Base-by-base conservation (phyloP, 2,113 vertebrate genomes). In the Dasyornis broadbenti region DNA sequence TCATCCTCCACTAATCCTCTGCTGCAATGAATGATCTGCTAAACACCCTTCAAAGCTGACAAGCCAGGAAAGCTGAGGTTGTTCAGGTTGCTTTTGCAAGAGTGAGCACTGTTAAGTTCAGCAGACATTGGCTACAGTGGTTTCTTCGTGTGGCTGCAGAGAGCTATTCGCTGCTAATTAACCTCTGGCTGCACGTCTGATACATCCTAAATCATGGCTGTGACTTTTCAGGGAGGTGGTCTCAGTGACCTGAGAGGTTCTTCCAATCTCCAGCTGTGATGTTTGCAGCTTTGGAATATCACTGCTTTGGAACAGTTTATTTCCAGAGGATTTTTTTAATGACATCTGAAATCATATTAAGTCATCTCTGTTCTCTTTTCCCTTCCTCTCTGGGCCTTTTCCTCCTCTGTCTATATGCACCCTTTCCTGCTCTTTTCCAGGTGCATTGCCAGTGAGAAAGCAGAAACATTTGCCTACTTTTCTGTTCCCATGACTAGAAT, bases 1-100 rank as follows among this genome's bases (percentile, higher is more conserved):
- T 97, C 89, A 90, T 93, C 83, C 82, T 31, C 27, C 44, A 60
- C 69, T 96, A 97, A 97, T 96, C 87, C 94, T 33, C 70, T 73
- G 63, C 53, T 84, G 23, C 87, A 94, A 90, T 21, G 86, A 94
- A 90, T 79, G 80, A 56, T 45, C 78, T 92, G 86, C 81, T 95
- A 95, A 95, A 61, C 14, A 86, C 47, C 30, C 37, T 75, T 84
- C 39, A 66, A 73, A 65, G 57, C 56, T 88, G 81, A 94, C 81
- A 82, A 68, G 19, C 42, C 59, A 50, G 71, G 64, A 92, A 92
- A 53, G 27, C 33, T 54, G n/a, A 78, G 72, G 53, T 56, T 85
- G 45, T 40, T 93, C 53, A 28, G 33, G 89, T 72, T 1, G 1
- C 45, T 85, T 30, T 60, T 87, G 88, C 56, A 92, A 64, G 59